Conservation (phyloP, 1,140 invertebrate species). For the Protaetia brevitarsis region DNA sequence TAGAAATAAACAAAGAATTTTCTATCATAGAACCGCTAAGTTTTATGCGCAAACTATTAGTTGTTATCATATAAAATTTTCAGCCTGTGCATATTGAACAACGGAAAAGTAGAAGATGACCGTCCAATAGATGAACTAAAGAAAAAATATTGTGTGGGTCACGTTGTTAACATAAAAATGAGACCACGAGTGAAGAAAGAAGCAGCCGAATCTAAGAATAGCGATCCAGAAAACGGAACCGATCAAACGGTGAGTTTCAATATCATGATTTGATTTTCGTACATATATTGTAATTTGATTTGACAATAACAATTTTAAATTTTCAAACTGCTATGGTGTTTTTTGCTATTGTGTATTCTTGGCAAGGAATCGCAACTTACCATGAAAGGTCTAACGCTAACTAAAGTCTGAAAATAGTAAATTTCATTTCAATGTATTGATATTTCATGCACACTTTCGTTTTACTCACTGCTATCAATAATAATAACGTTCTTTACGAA, state of each 20-base stretch:
- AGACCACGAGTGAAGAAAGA: conserved; percentile 14
- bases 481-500: too few species aligned
- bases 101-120: conserved; percentile 62
- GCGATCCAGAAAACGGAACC: neutral
- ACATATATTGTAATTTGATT: neutral
- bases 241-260: neutral
- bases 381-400: too few species aligned
- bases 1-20: too few species aligned
- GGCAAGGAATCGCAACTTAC: too few species aligned
- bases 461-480: too few species aligned
- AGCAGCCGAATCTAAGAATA: neutral
- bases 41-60: neutral
- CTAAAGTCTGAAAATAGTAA: too few species aligned
- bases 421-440: too few species aligned
- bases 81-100: conserved; percentile 78
- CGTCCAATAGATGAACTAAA: conserved; percentile 53
- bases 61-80: conserved; percentile 10
- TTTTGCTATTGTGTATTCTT: too few species aligned
- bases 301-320: neutral
- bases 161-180: conserved; percentile 50
- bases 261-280: neutral
- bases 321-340: too few species aligned
- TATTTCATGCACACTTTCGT: too few species aligned
- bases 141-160: conserved; percentile 49
- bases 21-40: too few species aligned